Base-by-base conservation (phyloP, 2,888 invertebrate genomes). In the Pycnomerus fuliginosus region DNA sequence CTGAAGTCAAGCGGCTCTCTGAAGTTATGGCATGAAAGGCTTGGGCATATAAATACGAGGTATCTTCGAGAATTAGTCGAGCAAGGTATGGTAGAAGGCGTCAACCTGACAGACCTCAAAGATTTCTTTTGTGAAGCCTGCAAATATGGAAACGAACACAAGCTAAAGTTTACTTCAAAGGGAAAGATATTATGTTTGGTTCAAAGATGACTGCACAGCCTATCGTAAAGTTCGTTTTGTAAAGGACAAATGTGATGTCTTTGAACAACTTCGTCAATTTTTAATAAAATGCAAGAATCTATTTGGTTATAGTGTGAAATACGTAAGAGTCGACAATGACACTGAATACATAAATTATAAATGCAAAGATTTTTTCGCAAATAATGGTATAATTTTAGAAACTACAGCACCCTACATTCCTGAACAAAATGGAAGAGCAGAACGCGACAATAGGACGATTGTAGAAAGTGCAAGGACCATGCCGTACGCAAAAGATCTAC, bases 211-310 rank as follows among this genome's bases (percentile, higher is more conserved):
- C 13, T 27, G 13, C 12, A 41, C 55, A 10, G 42, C 44, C 8
- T 57, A 50, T 15, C 12, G 44, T 13, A 27, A 15, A 3, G 46
- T 49, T 1, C 48, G 24, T 24, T 54, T 55, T 23, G 20, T 56
- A 5, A 51, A 49, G 43, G 43, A 35, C 23, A 50, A 45, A 43
- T 13, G 25, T 13, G 44, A 50, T 22, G 24, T 27, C n/a, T 10
- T 46, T 1, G 40, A 49, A 13, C 23, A 39, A 24, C 47, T 50
- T 16, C 43, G 37, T 5, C 5, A 32, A 2, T 46, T 15, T 25
- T 3, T 30, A 3, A 31, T 35, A 2, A 14, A 39, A 12, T 25
- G 32, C 11, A 17, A 23, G 28, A 47, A 43, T 11, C 37, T 38
- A 29, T 47, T 47, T 33, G 38, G 30, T 5, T 16, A 44, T 17